These are phyloP conservation scores for Tragulus kanchil DNA, from an alignment of 2,113 vertebrate species.

Conservation along the genomic window DNA sequence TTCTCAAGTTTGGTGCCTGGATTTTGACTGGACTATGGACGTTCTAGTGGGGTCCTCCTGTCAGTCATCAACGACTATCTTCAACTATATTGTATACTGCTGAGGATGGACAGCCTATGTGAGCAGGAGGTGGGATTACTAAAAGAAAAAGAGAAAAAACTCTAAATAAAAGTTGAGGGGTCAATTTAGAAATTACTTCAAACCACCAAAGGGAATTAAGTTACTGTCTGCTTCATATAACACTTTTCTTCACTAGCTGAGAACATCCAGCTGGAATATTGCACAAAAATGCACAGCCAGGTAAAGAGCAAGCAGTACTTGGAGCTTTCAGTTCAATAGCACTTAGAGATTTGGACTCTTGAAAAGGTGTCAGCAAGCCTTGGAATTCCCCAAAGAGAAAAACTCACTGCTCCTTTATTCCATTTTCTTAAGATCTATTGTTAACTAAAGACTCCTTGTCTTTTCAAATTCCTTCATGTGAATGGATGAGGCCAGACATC, in stretches of 20 bases:
- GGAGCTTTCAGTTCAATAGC: slow-evolving; percentile 8
- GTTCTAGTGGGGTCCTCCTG: background rate
- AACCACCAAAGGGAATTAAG: background rate
- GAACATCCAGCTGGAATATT: background rate
- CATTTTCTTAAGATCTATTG: slow-evolving; percentile 88
- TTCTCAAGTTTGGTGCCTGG: background rate
- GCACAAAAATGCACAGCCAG: background rate
- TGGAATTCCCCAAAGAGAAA: slow-evolving; percentile 84
- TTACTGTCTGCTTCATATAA: background rate
- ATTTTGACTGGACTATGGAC: background rate
- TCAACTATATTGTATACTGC: background rate
- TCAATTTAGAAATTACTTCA: background rate
- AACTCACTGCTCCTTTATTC: slow-evolving; percentile 86
- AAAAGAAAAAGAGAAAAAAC: background rate
- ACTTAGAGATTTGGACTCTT: slow-evolving; percentile 46
- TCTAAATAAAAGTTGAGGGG: background rate
- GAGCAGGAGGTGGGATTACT: background rate
- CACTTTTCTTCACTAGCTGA: background rate
- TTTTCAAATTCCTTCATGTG: slow-evolving; percentile 86
- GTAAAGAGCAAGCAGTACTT: slow-evolving; percentile 53
- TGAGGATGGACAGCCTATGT: background rate
- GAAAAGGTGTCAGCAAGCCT: slow-evolving; percentile 86
- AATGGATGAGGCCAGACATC: slow-evolving; percentile 92
- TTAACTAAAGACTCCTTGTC: slow-evolving; percentile 86
- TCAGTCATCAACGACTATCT: background rate